phyloP scores from a whole-genome alignment of 2,113 vertebrate genomes.

The Sinocyclocheilus grahami region DNA sequence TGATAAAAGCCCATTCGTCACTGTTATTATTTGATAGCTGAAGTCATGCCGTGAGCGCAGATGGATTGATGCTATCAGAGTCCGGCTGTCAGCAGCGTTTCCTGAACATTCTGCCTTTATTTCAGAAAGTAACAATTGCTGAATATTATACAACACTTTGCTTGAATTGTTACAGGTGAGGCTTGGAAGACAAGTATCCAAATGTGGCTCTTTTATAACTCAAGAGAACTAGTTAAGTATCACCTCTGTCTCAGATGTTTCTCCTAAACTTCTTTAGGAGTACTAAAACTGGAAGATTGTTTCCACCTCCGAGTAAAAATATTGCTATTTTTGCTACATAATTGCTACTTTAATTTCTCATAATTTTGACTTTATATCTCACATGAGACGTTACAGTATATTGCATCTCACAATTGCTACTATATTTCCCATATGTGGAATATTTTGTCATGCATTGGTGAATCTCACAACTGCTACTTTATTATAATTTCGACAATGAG shows the following conservation, averaged over 20 bases:
- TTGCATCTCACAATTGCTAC: background rate
- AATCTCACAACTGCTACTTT: background rate
- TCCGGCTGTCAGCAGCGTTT: background rate
- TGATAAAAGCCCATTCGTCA: constrained; percentile 26
- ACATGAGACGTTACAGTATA: background rate
- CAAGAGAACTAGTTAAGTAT: background rate
- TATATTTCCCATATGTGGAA: background rate
- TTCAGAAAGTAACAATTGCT: background rate
- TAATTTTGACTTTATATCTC: background rate
- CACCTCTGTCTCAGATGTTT: background rate
- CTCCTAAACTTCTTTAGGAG: background rate
- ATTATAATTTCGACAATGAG: background rate
- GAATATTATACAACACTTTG: background rate
- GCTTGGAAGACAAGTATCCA: background rate
- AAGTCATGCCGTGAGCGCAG: constrained; percentile 6
- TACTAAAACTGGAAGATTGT: background rate
- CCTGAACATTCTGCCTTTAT: background rate
- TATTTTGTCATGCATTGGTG: too few relatives aligned
- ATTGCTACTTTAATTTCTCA: background rate
- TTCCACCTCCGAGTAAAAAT: background rate
- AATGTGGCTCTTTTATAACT: background rate
- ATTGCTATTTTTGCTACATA: too few relatives aligned
- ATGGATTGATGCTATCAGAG: constrained; percentile 25
- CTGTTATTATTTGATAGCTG: constrained; percentile 24
- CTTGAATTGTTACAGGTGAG: background rate